Evolutionary conservation across 2,113 vertebrate genomes (phyloP).

Genomic region (Halcyon malimbica): DNA sequence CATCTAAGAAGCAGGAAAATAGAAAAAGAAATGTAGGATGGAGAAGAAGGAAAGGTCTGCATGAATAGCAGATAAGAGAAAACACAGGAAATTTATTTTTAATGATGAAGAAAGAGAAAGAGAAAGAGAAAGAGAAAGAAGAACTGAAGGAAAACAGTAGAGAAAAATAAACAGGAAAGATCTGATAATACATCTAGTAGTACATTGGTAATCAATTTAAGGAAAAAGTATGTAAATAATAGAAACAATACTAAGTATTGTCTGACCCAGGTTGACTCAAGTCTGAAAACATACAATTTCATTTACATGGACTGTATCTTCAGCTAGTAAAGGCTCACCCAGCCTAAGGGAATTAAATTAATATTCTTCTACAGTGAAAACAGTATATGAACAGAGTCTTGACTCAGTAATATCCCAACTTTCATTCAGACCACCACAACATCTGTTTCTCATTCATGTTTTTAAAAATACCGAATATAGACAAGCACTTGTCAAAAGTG

Average conservation of each 20-base stretch:
- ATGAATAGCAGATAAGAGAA: not conserved
- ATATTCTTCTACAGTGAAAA: not conserved
- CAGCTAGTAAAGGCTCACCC: not conserved
- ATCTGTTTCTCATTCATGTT: not conserved
- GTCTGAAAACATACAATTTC: not conserved
- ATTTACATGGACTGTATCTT: not conserved
- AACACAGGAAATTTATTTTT: not conserved
- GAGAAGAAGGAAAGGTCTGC: not conserved
- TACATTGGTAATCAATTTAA: not conserved
- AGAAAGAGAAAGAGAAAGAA: not conserved
- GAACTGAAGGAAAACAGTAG: not conserved
- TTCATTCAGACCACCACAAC: not conserved
- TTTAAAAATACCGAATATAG: not conserved
- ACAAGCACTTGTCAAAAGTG: not conserved
- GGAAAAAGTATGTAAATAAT: not conserved
- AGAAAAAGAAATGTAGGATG: not conserved
- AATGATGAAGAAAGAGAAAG: not conserved
- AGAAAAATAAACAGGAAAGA: not conserved
- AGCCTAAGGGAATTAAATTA: not conserved
- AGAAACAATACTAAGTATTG: not conserved
- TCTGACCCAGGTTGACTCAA: not conserved
- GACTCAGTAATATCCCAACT: not conserved
- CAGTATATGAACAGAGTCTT: not conserved
- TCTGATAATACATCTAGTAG: not conserved
- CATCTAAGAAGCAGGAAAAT: not conserved